Evolutionary conservation across 2,113 vertebrate genomes (phyloP).

Genomic region (Psittacara wagleri): DNA sequence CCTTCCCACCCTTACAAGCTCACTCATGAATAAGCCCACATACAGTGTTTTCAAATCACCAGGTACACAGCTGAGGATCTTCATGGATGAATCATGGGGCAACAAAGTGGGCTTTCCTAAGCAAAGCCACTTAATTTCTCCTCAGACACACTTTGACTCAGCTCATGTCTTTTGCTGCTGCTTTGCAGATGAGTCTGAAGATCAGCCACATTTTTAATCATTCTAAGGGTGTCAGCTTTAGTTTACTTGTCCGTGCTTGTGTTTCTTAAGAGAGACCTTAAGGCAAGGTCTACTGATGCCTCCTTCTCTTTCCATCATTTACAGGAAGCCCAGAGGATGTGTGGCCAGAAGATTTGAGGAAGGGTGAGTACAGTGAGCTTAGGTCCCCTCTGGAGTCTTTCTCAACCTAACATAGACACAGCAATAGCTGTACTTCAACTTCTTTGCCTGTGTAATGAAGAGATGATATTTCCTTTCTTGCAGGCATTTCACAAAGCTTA

Average conservation of each 20-base stretch:
- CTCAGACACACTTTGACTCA: not conserved
- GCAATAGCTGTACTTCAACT: not conserved
- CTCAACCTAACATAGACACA: not conserved
- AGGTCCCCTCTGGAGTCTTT: not conserved
- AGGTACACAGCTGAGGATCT: fast-evolving
- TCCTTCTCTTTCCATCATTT: not conserved
- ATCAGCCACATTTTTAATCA: not conserved
- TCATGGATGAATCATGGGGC: not conserved
- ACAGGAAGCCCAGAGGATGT: not conserved
- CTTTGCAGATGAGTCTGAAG: not conserved
- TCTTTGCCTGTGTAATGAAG: not conserved
- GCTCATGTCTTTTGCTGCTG: not conserved
- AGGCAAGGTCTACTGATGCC: fast-evolving
- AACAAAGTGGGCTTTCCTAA: not conserved
- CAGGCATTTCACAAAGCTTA: not conserved
- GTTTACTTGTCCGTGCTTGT: not conserved
- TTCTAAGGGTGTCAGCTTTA: not conserved
- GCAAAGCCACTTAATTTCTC: not conserved
- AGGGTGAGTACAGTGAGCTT: not conserved
- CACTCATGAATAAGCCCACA: fast-evolving
- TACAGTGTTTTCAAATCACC: fast-evolving
- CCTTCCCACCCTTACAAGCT: not conserved
- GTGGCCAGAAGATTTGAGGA: not conserved
- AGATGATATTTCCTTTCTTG: not conserved
- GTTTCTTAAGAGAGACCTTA: not conserved